Evolutionary conservation across 2,113 vertebrate species (phyloP).

Genomic region (Sprattus sprattus): DNA sequence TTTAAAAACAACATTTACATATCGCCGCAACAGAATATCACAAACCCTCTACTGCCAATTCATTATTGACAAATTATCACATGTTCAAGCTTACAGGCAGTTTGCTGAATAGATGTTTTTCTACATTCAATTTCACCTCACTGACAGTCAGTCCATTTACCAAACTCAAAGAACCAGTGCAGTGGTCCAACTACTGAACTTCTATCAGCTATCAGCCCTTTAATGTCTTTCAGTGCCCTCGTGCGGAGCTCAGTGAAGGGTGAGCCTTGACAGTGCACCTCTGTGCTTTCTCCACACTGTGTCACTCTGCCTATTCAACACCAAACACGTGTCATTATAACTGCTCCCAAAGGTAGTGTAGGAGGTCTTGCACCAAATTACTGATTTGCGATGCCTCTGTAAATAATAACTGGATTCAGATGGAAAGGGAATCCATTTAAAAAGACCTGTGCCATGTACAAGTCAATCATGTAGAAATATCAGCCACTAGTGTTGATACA

Average conservation of each 20-base stretch:
- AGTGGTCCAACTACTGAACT: not conserved
- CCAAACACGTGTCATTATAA: not conserved
- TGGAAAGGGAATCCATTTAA: not conserved
- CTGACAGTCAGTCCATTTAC: not conserved
- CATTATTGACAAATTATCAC: not conserved
- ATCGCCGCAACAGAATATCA: too few species aligned
- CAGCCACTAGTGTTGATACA: too few species aligned
- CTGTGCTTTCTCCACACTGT: not conserved
- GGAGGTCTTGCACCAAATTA: not conserved
- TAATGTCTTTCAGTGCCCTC: not conserved
- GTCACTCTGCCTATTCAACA: not conserved
- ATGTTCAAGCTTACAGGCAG: not conserved
- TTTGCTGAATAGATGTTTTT: not conserved
- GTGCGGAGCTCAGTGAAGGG: not conserved
- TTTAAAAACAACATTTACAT: too few species aligned
- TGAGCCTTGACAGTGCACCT: not conserved
- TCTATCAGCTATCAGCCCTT: not conserved
- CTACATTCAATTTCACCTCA: not conserved
- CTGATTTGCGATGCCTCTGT: not conserved
- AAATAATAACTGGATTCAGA: not conserved
- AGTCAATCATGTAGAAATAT: not conserved
- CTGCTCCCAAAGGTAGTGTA: not conserved
- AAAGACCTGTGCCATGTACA: not conserved
- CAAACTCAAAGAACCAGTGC: not conserved
- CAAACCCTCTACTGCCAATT: not conserved